These are phyloP conservation scores for Meriones psammophilus DNA, from an alignment of 2,797 vertebrate genomes.

Conservation along the genomic window DNA sequence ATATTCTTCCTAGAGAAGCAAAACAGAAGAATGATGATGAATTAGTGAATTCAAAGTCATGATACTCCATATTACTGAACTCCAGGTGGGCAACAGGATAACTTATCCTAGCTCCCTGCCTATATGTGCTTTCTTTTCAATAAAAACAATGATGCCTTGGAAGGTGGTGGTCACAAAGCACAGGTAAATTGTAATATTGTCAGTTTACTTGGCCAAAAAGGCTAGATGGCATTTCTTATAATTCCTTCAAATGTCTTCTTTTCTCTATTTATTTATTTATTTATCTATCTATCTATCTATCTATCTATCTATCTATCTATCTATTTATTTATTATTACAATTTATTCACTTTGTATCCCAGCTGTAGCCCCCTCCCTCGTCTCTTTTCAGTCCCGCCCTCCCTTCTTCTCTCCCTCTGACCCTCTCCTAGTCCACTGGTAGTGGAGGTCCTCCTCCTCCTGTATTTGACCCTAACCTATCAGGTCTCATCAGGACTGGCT, in stretches of 20 bases:
- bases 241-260: slow-evolving; percentile 34
- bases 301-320: too few relatives aligned
- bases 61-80: background rate
- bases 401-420: too few relatives aligned
- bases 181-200: background rate
- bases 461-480: too few relatives aligned
- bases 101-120: background rate
- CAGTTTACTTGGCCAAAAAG: slow-evolving; percentile 2
- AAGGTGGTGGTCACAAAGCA: background rate
- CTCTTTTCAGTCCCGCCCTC: too few relatives aligned
- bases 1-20: slow-evolving; percentile 23
- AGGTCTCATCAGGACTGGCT: too few relatives aligned
- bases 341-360: too few relatives aligned
- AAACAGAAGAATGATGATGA: slow-evolving; percentile 4
- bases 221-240: background rate
- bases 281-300: too few relatives aligned
- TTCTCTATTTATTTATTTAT: too few relatives aligned
- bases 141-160: background rate
- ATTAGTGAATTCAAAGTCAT: background rate
- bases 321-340: too few relatives aligned
- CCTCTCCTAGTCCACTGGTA: too few relatives aligned
- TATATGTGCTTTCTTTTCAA: background rate
- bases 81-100: background rate
- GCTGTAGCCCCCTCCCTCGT: too few relatives aligned
- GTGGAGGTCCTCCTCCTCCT: too few relatives aligned